Conservation (phyloP, 2,888 invertebrate genomes). For the Mimachlamys varia region DNA sequence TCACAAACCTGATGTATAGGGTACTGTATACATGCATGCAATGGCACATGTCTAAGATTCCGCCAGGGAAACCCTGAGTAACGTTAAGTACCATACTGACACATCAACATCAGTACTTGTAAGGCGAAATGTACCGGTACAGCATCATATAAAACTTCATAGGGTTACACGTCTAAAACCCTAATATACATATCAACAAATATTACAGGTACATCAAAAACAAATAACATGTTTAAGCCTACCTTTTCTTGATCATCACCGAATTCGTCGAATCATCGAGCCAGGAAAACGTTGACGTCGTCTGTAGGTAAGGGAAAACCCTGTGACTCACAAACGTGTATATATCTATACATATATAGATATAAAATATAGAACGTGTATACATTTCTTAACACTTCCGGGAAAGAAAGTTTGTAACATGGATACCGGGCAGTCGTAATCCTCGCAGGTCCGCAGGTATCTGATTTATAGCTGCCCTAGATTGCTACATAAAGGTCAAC, state of each 20-base stretch:
- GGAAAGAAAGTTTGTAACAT: not conserved
- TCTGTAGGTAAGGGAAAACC: not conserved
- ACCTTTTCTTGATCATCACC: conserved; percentile 27
- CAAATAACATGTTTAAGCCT: not conserved
- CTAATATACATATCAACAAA: not conserved
- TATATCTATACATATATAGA: not conserved
- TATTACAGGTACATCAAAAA: not conserved
- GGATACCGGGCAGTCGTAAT: not conserved
- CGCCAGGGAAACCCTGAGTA: no score
- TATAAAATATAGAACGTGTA: not conserved
- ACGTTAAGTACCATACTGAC: no score
- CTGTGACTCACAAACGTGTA: not conserved
- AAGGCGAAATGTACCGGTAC: no score
- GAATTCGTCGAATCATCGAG: not conserved
- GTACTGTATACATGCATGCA: no score
- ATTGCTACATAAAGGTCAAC: not conserved
- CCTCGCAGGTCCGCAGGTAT: not conserved
- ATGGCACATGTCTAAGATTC: no score
- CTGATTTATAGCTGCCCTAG: not conserved
- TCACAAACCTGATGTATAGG: no score
- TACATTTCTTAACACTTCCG: not conserved
- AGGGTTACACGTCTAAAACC: no score
- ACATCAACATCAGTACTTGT: no score
- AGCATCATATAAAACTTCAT: no score
- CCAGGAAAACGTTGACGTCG: not conserved